Conservation (phyloP, 2,113 vertebrate genomes). For the Seriola dumerili region DNA sequence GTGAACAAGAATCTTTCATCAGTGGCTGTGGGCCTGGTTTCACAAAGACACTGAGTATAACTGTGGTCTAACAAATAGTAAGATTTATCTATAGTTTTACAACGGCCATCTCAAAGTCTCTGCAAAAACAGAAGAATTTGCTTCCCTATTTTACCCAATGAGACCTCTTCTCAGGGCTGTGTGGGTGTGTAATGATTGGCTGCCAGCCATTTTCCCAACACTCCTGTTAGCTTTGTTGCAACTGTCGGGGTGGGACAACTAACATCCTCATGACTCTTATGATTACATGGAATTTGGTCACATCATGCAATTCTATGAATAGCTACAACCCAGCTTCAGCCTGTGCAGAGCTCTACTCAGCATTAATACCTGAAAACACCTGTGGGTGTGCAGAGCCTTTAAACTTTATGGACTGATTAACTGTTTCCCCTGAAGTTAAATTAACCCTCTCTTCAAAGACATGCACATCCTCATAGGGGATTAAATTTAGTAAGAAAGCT, state of each 20-base stretch:
- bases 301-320: background rate
- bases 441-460: too few relatives aligned
- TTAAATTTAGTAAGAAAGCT: too few relatives aligned
- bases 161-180: background rate
- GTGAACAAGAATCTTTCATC: background rate
- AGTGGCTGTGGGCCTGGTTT: conserved; percentile 11
- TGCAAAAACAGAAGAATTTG: too few relatives aligned
- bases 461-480: too few relatives aligned
- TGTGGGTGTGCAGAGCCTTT: background rate
- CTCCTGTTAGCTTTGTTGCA: background rate
- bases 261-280: background rate
- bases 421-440: too few relatives aligned
- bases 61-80: background rate
- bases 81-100: too few relatives aligned
- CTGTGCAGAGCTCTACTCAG: background rate
- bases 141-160: background rate
- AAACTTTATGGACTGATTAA: background rate
- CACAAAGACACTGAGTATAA: conserved; percentile 7
- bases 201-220: background rate
- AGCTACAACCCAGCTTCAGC: background rate
- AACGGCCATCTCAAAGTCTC: too few relatives aligned
- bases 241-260: background rate
- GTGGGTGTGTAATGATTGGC: background rate
- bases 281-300: background rate
- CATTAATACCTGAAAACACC: background rate